A percentile compares a stretch with the other conserved stretches of the same genome.
Evolutionary conservation across 1,140 invertebrate species (phyloP).

Genomic region (Drosophila yakuba): DNA sequence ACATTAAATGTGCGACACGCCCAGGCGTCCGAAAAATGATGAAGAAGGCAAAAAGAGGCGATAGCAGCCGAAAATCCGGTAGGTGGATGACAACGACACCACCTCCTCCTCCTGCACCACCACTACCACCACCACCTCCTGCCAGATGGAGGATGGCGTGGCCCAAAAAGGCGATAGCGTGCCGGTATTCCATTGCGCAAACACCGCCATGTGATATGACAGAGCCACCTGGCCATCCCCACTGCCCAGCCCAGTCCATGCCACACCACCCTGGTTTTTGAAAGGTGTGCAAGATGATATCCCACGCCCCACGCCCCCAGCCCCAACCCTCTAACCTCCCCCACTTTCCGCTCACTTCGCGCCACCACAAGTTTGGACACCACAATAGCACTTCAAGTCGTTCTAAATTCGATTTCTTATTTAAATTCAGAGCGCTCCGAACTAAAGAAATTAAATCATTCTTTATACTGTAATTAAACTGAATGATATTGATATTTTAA

Average conservation of each 20-base stretch:
- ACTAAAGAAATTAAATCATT: no score
- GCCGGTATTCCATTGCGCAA: conserved; percentile 70
- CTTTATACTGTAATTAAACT: no score
- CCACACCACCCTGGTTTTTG: conserved; percentile 35
- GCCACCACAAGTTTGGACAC: conserved; percentile 9
- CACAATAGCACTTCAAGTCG: neutral
- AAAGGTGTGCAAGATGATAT: conserved; percentile 55
- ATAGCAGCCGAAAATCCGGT: conserved; percentile 5
- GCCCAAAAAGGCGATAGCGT: conserved; percentile 53
- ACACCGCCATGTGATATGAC: conserved; percentile 77
- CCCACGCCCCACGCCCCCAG: conserved; percentile 18
- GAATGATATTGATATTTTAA: no score
- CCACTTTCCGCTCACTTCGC: conserved; percentile 15
- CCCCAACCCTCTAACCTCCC: conserved; percentile 6
- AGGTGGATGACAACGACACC: conserved; percentile 11
- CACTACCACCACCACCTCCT: conserved; percentile 1
- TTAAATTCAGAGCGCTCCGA: no score
- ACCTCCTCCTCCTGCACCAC: neutral
- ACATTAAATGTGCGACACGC: conserved; percentile 48
- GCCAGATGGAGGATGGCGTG: conserved; percentile 16
- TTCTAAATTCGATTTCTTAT: no score
- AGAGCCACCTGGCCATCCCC: conserved; percentile 43
- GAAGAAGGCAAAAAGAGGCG: conserved; percentile 27
- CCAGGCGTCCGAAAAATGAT: conserved; percentile 38
- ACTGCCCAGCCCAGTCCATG: conserved; percentile 13